phyloP scores from a whole-genome alignment of 2,888 invertebrate genomes.

The Epsilonema sp. region DNA sequence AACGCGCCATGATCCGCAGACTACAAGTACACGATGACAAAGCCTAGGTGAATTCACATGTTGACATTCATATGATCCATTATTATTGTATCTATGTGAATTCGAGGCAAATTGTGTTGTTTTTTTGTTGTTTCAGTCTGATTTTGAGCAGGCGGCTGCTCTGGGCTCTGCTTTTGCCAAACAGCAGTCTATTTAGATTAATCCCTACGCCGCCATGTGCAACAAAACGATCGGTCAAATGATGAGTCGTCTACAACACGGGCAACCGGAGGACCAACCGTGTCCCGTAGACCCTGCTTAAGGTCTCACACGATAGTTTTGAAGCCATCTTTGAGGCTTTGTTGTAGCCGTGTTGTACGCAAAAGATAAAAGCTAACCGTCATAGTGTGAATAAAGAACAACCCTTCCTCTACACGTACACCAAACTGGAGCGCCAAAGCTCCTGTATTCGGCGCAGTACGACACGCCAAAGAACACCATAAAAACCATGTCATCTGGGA shows the following conservation, averaged over 20 bases:
- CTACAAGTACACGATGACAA: constrained; percentile 46
- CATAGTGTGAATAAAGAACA: no score
- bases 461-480: no score
- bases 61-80: neutral
- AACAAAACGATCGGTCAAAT: constrained; percentile 76
- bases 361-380: no score
- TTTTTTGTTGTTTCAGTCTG: constrained; percentile 33
- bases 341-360: no score
- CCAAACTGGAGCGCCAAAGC: no score
- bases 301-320: no score
- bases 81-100: neutral
- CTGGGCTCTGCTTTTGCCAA: constrained; percentile 71
- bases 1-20: constrained; percentile 55
- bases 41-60: constrained; percentile 36
- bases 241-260: constrained; percentile 36
- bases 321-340: no score
- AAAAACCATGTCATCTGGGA: no score
- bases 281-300: neutral
- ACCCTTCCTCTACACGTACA: no score
- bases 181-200: constrained; percentile 56
- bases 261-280: constrained; percentile 3
- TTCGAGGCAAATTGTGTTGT: neutral
- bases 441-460: no score
- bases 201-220: constrained; percentile 84
- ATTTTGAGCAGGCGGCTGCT: constrained; percentile 56